A percentile compares a stretch with the other conserved stretches of the same genome.
phyloP scores from a whole-genome alignment of 2,113 vertebrate species.

The Rhea pennata region DNA sequence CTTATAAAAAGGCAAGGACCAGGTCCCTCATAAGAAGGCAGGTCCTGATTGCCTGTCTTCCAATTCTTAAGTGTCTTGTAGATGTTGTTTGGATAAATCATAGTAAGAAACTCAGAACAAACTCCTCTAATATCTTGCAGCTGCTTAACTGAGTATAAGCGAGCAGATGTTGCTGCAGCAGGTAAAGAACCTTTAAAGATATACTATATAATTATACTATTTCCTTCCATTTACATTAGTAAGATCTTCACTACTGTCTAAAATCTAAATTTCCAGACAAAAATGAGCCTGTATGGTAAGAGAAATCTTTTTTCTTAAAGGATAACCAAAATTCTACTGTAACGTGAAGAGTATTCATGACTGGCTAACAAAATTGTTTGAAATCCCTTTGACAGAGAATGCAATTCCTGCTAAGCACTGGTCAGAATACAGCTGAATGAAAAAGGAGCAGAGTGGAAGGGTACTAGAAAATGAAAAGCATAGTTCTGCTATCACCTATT shows the following conservation, averaged over 20 bases:
- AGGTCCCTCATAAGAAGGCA: too few relatives aligned
- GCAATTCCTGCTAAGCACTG: neutral
- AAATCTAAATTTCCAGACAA: neutral
- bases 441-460: neutral
- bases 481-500: neutral
- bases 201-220: neutral
- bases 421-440: neutral
- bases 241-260: neutral
- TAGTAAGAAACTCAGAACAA: neutral
- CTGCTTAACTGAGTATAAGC: neutral
- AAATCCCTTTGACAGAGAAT: neutral
- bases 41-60: neutral
- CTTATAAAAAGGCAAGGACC: neutral
- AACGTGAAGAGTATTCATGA: neutral
- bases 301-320: neutral
- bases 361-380: neutral
- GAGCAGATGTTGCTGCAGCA: neutral
- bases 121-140: neutral
- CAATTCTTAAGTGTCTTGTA: neutral
- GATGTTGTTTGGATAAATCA: neutral
- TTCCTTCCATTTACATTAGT: neutral
- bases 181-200: neutral
- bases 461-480: neutral
- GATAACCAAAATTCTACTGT: neutral
- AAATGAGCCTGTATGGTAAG: neutral